Base-by-base conservation (phyloP, 2,888 invertebrate species). In the Suillia variegata region DNA sequence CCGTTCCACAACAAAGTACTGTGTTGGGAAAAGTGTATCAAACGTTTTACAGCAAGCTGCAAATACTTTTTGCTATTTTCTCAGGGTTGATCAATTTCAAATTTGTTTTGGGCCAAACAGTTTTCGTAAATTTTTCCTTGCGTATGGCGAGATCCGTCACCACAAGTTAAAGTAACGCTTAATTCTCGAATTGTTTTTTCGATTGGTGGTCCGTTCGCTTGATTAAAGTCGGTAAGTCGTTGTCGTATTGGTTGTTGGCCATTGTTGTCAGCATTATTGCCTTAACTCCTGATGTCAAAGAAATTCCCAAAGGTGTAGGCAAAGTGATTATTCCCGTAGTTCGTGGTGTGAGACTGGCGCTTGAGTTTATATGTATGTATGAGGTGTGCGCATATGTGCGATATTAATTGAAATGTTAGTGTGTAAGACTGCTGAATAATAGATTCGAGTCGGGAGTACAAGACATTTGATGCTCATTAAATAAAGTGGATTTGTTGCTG, bases 391-490 rank as follows among this genome's bases (percentile, higher is more conserved):
- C 20, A 20, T 45, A 20, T 45, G 68, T 70, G 66, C 68, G 66
- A 69, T 70, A 70, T 67, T 71, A 69, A 68, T 70, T 70, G 69
- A 70, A 70, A 69, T 66, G 67, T 72, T 70, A 70, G 67, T 76
- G 72, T 70, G 63, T 60, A 63, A 65, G 62, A 62, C 68, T 70
- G 6, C 69, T 77, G 73, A 77, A 77, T 77, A 76, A 77, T 76
- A 67, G 71, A 77, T 76, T 70, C 70, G 73, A 71, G 75, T 68
- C 71, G 76, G 77, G 67, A 67, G 64, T 62, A 62, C 62, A 60
- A 66, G 72, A 77, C 77, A 77, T 77, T 77, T 77, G 77, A 77
- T 77, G 77, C 77, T 77, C 77, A 77, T 77, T 77, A 77, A 76
- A 71, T 76, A 75, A 77, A 77, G 77, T 77, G 77, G 73, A 77